phyloP scores from a whole-genome alignment of 2,888 invertebrate genomes.

The Athalia circularis region DNA sequence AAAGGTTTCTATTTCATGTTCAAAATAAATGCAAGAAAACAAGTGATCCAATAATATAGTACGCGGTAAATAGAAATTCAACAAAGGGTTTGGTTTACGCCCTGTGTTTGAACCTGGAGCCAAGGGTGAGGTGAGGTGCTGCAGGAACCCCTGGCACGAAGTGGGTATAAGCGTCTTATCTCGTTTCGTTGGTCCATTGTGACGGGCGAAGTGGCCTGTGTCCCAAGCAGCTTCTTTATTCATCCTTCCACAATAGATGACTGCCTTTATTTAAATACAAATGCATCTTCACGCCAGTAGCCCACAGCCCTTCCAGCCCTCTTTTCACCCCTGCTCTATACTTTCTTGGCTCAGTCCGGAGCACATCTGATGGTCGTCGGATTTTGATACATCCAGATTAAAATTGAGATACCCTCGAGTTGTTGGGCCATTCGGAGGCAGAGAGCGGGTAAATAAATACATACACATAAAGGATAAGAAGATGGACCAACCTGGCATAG shows the following conservation, averaged over 20 bases:
- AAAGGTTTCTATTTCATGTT: not conserved
- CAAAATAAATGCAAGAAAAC: not conserved
- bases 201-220: slow-evolving; percentile 45
- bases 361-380: slow-evolving; percentile 33
- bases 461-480: not conserved
- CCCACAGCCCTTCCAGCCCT: slow-evolving; percentile 29
- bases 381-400: slow-evolving; percentile 46
- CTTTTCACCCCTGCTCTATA: slow-evolving; percentile 17
- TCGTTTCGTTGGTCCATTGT: slow-evolving; percentile 45
- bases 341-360: slow-evolving; percentile 2
- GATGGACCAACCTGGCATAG: no score
- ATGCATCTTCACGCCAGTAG: slow-evolving; percentile 40
- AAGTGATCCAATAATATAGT: slow-evolving; percentile 7
- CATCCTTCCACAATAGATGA: slow-evolving; percentile 40
- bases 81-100: slow-evolving; percentile 26
- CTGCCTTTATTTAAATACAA: slow-evolving; percentile 47
- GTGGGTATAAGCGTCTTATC: slow-evolving; percentile 45
- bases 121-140: not conserved
- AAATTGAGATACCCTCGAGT: slow-evolving; percentile 45
- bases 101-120: not conserved
- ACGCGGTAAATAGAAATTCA: slow-evolving; percentile 9
- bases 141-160: slow-evolving; percentile 17
- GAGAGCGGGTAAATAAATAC: slow-evolving; percentile 35
- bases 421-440: slow-evolving; percentile 37
- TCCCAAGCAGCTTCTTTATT: slow-evolving; percentile 47